Base-by-base conservation (phyloP, 2,888 invertebrate genomes). In the Tenthredo amoena region DNA sequence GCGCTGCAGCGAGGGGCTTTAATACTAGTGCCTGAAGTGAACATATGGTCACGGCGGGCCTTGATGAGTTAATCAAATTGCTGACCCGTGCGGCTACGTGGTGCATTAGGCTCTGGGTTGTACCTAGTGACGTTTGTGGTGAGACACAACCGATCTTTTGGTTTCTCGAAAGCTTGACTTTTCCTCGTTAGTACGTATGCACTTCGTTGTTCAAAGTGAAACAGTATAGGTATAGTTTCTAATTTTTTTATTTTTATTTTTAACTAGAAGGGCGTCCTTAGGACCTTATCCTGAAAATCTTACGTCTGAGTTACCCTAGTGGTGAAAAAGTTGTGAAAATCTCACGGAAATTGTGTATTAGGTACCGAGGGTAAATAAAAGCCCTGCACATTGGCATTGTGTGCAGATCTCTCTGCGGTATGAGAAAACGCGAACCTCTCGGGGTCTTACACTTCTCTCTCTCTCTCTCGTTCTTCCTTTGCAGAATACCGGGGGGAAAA, bases 11-110 rank as follows among this genome's bases (percentile, higher is more conserved):
- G 21, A 40, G 43, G 43, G 43, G 37, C 31, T 31, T 43, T 43
- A 40, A 74, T 74, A 31, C 18, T 7, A 31, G 77, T 47, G 18
- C 31, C 18, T 77, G 18, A 34, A 50, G 77, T 34, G 72, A 74
- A 15, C 40, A 43, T 74, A 74, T 74, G 77, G 77, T 18, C 18
- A 55, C 31, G 77, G 12, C 77, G 31, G 26, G 34, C 21, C 50
- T 47, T 77, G 77, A 77, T 77, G 77, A 77, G 77, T 77, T 77
- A 77, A 77, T 77, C 55, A 31, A 77, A 77, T 77, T 55, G 55
- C 55, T 77, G 77, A 9, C 47, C 55, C 77, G 10, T 55, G 47
- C 34, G 34, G 77, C 31, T 50, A 34, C 77, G 77, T 31, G 50
- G 55, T 31, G 37, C 37, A 77, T 77, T 55, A 77, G 77, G 6